Percentiles rank a stretch among this genome's conserved stretches.
phyloP scores from a whole-genome alignment of 2,113 vertebrate species.

The Stictonetta naevosa region DNA sequence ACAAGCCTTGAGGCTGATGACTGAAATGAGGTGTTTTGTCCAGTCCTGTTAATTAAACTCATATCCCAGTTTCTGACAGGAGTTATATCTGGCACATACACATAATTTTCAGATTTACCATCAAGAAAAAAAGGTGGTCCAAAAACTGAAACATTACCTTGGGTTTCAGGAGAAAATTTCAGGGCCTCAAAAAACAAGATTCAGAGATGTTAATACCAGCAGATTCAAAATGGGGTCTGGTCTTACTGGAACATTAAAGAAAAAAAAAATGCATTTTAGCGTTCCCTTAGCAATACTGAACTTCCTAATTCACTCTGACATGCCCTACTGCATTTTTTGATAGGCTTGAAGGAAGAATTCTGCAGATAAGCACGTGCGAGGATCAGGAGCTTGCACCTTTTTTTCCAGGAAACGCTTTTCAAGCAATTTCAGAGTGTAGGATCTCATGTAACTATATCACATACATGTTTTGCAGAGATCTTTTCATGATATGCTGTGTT shows the following conservation, averaged over 20 bases:
- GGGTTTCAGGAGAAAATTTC: not conserved
- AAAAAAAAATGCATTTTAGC: not conserved
- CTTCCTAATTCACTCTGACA: not conserved
- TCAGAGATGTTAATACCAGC: not conserved
- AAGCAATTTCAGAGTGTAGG: not conserved
- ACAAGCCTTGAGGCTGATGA: not conserved
- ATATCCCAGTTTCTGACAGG: not conserved
- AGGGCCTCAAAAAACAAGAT: not conserved
- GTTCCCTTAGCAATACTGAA: not conserved
- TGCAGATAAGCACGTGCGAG: not conserved
- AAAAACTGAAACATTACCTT: not conserved
- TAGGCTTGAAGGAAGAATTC: not conserved
- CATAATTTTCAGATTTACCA: not conserved
- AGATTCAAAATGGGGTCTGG: accelerated
- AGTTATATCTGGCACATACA: accelerated
- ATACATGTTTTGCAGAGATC: not conserved
- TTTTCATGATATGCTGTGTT: accelerated
- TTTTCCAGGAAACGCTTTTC: not conserved
- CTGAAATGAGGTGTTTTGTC: not conserved
- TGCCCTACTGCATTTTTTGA: not conserved
- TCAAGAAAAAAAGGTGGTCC: not conserved
- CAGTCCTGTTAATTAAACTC: not conserved
- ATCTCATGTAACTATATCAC: not conserved
- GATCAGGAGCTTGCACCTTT: not conserved
- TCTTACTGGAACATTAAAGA: not conserved